Base-by-base conservation (phyloP, 2,888 invertebrate genomes). In the Aphodius granarius region DNA sequence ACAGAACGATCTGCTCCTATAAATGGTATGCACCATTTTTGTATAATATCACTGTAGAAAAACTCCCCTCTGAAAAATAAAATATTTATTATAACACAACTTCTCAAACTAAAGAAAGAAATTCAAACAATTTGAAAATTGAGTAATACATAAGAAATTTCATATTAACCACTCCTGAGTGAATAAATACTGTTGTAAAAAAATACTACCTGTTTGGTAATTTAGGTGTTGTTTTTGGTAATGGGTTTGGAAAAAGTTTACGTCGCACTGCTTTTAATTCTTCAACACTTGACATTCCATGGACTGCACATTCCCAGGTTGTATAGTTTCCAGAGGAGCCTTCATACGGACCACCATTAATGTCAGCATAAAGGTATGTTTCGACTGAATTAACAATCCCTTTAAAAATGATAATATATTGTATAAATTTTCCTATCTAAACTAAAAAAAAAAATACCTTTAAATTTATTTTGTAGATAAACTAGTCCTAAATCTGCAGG, bases 221-320 rank as follows among this genome's bases (percentile, higher is more conserved):
- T 91, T 89, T 89, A 65, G 88, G 83, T 78, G 89, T 84, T 21
- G 94, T 85, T 77, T 88, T 89, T 0, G 94, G 94, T 72, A 89
- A 87, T 75, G 91, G 88, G 9, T 86, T 84, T 0, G 94, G 94
- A 80, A 89, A 95, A 20, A 96, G 84, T 82, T 94, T 89, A 75
- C 89, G 86, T 63, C 97, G 89, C 5, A 97, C 84, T 0, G 86
- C 86, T 2, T 88, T 87, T 74, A 97, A 85, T 82, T 96, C 93
- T 73, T 88, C 80, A 1, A 86, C 82, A 84, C 94, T 87, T 0
- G 92, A 91, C 73, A 97, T 82, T 0, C 95, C 93, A 84, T 96
- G 89, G 3, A 98, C 90, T 0, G 94, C 91, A 0, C 97, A 96
- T 84, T 95, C 93, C 93, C 95, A 97, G 0, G 98, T 98, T 16